Percentiles rank a stretch among this genome's conserved stretches.
Conservation (phyloP, 1,140 invertebrate species). For the Drosophila novamexicana region DNA sequence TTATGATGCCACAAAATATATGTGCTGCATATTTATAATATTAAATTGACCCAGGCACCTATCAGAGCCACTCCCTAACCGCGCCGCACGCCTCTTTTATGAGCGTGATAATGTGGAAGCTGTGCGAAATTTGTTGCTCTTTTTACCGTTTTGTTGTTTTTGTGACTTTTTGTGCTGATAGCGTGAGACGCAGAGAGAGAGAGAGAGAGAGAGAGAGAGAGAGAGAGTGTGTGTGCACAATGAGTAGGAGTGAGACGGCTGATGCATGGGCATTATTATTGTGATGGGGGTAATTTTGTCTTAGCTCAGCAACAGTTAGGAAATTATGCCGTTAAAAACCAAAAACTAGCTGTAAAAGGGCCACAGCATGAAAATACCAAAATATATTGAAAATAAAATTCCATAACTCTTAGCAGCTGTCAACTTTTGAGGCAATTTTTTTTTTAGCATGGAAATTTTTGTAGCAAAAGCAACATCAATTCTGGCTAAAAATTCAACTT, state of each 20-base stretch:
- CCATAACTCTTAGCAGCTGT: neutral
- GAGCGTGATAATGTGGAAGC: slow-evolving; percentile 65
- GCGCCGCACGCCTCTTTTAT: slow-evolving; percentile 37
- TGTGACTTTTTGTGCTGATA: slow-evolving; percentile 13
- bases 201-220: neutral
- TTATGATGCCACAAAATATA: slow-evolving; percentile 82
- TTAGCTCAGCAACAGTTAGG: neutral
- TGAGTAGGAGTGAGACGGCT: neutral
- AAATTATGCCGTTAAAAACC: neutral
- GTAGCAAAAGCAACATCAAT: neutral
- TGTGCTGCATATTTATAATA: slow-evolving; percentile 77
- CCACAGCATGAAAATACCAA: neutral
- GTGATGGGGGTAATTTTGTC: slow-evolving; percentile 3
- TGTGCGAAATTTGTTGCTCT: slow-evolving; percentile 53
- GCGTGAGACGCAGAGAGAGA: slow-evolving; percentile 3
- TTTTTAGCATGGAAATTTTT: neutral
- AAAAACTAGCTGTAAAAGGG: too few species aligned
- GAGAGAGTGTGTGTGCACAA: slow-evolving; percentile 63
- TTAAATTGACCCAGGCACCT: slow-evolving; percentile 67
- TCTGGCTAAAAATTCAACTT: slow-evolving; percentile 1
- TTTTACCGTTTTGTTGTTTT: slow-evolving; percentile 5
- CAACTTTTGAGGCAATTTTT: neutral
- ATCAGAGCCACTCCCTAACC: neutral
- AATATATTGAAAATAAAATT: neutral
- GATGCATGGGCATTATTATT: slow-evolving; percentile 22